phyloP scores from a whole-genome alignment of 2,888 invertebrate species.

The Villa cingulata region DNA sequence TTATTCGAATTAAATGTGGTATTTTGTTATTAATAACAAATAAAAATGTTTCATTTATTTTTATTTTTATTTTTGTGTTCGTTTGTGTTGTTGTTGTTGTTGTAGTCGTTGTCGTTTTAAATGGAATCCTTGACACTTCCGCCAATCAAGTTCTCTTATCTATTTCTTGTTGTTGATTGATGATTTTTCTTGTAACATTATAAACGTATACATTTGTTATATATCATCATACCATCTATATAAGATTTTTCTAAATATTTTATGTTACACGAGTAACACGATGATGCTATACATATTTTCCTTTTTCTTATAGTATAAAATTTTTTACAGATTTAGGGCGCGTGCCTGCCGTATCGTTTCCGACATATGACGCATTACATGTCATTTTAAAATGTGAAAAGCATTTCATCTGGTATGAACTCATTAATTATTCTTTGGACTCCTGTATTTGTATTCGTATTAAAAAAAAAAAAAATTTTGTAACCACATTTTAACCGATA shows the following conservation, averaged over 20 bases:
- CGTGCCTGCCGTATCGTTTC: constrained; percentile 13
- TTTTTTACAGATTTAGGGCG: constrained; percentile 9
- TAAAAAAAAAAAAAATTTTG: background rate
- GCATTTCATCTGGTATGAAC: constrained; percentile 9
- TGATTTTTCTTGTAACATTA: constrained; percentile 6
- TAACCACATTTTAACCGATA: background rate
- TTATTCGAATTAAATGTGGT: too few relatives aligned
- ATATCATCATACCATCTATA: background rate
- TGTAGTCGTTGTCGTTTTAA: too few relatives aligned
- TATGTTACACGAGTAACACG: too few relatives aligned
- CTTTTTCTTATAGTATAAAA: too few relatives aligned
- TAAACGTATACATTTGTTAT: too few relatives aligned
- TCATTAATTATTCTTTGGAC: constrained; percentile 14
- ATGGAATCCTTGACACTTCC: constrained; percentile 7
- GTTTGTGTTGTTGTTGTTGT: too few relatives aligned
- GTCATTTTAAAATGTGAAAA: constrained; percentile 11
- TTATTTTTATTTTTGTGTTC: too few relatives aligned
- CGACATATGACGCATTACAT: constrained; percentile 15
- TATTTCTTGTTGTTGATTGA: constrained; percentile 9
- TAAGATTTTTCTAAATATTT: too few relatives aligned
- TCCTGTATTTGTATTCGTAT: background rate
- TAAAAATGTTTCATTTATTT: too few relatives aligned
- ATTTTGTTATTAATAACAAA: too few relatives aligned
- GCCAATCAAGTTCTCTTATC: constrained; percentile 13
- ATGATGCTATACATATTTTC: too few relatives aligned